phyloP scores from a whole-genome alignment of 2,113 vertebrate species.

The Pimephales promelas region DNA sequence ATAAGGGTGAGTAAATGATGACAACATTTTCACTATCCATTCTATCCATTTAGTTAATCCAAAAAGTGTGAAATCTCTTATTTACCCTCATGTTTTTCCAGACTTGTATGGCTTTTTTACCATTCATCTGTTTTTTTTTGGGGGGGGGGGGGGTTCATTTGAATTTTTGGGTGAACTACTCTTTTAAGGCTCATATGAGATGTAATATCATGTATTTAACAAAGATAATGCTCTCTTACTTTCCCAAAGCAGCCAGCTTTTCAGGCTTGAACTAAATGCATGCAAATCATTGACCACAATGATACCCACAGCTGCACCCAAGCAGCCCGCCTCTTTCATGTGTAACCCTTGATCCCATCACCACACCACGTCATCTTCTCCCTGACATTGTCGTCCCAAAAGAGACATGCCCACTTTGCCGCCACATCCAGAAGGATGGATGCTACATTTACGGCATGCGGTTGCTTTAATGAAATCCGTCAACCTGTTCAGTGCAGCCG shows the following conservation, averaged over 20 bases:
- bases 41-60: background rate
- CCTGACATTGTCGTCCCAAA: constrained; percentile 65
- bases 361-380: constrained; percentile 73
- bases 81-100: constrained; percentile 60
- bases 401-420: constrained; percentile 60
- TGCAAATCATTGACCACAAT: constrained; percentile 74
- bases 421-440: constrained; percentile 36
- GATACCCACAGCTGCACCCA: constrained; percentile 72
- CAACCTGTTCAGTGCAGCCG: constrained; percentile 46
- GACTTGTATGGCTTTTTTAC: constrained; percentile 9
- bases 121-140: background rate
- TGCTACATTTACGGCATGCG: constrained; percentile 32
- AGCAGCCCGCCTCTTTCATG: constrained; percentile 74
- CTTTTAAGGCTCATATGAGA: background rate
- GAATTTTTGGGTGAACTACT: background rate
- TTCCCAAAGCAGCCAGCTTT: constrained; percentile 63
- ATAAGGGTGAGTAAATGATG: no score
- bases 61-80: background rate
- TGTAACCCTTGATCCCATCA: constrained; percentile 76
- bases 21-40: no score
- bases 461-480: constrained; percentile 39
- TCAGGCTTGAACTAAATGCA: constrained; percentile 70
- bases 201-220: background rate
- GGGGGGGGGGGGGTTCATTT: background rate
- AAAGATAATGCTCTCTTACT: constrained; percentile 54